A percentile compares a stretch with the other conserved stretches of the same genome.
phyloP scores from a whole-genome alignment of 1,140 invertebrate genomes.

The Lordiphosa stackelbergi region DNA sequence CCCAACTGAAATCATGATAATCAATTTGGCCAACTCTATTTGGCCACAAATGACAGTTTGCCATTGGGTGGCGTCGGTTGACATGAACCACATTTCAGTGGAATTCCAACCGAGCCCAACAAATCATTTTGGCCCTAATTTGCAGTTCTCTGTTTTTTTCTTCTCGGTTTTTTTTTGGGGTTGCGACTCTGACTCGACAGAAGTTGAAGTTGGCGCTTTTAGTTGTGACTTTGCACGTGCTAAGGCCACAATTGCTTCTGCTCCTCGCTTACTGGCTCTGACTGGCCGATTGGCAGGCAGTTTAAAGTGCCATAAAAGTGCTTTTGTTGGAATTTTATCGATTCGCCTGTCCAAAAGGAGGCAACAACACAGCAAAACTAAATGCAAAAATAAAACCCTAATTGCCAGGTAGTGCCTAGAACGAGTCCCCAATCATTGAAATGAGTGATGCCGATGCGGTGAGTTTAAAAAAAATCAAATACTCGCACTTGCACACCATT shows the following conservation, averaged over 20 bases:
- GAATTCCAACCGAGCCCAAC: constrained; percentile 34
- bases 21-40: constrained; percentile 63
- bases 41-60: constrained; percentile 57
- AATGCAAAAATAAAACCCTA: constrained; percentile 48
- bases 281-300: constrained; percentile 13
- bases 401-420: constrained; percentile 54
- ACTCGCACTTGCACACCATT: neutral
- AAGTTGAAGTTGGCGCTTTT: constrained; percentile 37
- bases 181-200: constrained; percentile 42
- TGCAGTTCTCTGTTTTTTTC: constrained; percentile 35
- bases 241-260: constrained; percentile 24
- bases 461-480: constrained; percentile 31
- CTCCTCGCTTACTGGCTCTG: neutral
- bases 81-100: constrained; percentile 58
- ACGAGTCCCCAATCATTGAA: constrained; percentile 21
- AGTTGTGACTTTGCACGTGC: constrained; percentile 57
- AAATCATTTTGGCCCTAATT: constrained; percentile 58
- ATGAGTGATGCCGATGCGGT: constrained; percentile 75
- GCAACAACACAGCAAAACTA: constrained; percentile 22
- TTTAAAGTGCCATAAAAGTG: constrained; percentile 37
- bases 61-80: constrained; percentile 36
- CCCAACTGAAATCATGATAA: constrained; percentile 49
- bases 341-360: constrained; percentile 29
- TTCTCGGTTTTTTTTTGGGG: neutral
- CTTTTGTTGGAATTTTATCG: constrained; percentile 57